Percentiles rank a stretch among this genome's conserved stretches.
Evolutionary conservation across 2,888 invertebrate genomes (phyloP).

Genomic region (Drosophila falleni): DNA sequence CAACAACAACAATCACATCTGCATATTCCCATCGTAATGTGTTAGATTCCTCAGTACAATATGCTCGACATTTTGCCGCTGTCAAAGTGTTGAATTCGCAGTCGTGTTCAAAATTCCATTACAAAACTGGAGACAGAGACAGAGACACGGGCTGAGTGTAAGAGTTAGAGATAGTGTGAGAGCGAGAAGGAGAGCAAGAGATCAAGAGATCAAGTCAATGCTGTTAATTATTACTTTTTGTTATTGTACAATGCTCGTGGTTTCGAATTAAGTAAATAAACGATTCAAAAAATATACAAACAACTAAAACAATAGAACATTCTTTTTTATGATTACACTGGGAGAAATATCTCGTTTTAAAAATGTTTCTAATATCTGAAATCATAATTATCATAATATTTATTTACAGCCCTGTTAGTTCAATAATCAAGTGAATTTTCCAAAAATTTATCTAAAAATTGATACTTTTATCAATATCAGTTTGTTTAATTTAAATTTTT

Average conservation of each 20-base stretch:
- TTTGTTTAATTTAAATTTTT: too few relatives aligned
- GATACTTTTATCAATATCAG: too few relatives aligned
- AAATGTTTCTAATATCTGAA: not conserved
- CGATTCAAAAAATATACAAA: constrained; percentile 47
- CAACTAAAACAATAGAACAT: constrained; percentile 34
- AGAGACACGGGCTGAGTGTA: constrained; percentile 28
- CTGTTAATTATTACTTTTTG: constrained; percentile 50
- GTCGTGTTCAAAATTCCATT: constrained; percentile 58
- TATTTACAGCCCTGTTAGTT: not conserved
- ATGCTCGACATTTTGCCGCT: constrained; percentile 63
- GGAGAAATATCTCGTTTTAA: not conserved
- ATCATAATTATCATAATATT: not conserved
- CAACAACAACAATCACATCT: constrained; percentile 27
- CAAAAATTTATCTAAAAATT: too few relatives aligned
- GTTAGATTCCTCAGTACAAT: constrained; percentile 45
- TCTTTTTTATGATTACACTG: constrained; percentile 25
- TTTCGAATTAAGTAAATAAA: constrained; percentile 73
- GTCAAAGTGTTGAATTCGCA: constrained; percentile 61
- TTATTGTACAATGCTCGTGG: constrained; percentile 61
- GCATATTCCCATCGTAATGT: constrained; percentile 23
- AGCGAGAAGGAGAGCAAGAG: constrained; percentile 44
- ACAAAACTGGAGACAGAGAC: constrained; percentile 29
- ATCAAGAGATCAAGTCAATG: constrained; percentile 53
- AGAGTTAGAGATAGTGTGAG: constrained; percentile 30
- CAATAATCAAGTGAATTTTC: too few relatives aligned